Conservation (phyloP, 2,797 vertebrate species). For the Pantherophis vulpinus region DNA sequence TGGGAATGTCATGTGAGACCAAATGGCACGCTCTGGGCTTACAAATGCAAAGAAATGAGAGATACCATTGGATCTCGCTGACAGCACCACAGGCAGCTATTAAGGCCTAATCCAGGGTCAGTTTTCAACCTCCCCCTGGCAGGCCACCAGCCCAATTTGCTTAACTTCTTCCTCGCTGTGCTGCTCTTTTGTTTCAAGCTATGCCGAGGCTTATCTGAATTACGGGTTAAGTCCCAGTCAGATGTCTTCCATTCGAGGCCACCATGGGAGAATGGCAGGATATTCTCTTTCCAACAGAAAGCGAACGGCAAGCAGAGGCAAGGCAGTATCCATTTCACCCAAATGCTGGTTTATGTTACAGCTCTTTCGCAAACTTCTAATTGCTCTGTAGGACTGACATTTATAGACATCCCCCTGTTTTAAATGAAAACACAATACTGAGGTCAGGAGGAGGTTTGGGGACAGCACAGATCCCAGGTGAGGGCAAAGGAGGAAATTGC, state of each 20-base stretch:
- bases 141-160: slow-evolving; percentile 74
- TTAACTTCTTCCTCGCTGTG: slow-evolving; percentile 65
- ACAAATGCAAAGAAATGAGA: slow-evolving; percentile 53
- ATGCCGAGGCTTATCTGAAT: slow-evolving; percentile 75
- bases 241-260: slow-evolving; percentile 79
- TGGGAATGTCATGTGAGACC: slow-evolving; percentile 37
- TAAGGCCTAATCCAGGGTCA: slow-evolving; percentile 74
- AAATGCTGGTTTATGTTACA: slow-evolving; percentile 84
- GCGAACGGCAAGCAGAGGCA: slow-evolving; percentile 79
- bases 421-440: slow-evolving; percentile 83
- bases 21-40: slow-evolving; percentile 53
- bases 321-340: slow-evolving; percentile 80
- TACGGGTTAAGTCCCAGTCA: slow-evolving; percentile 76
- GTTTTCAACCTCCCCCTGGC: slow-evolving; percentile 70
- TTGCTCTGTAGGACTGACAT: slow-evolving; percentile 80
- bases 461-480: slow-evolving; percentile 77
- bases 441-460: slow-evolving; percentile 78
- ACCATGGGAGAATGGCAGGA: slow-evolving; percentile 82
- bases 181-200: slow-evolving; percentile 77
- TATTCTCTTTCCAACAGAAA: slow-evolving; percentile 85
- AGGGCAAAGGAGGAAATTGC: slow-evolving; percentile 75
- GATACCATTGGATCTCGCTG: slow-evolving; percentile 67
- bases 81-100: slow-evolving; percentile 74
- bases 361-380: slow-evolving; percentile 81
- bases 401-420: slow-evolving; percentile 79